Evolutionary conservation across 2,888 invertebrate species (phyloP), one percentile per base, ranked within the genome.

Genomic region (Dasysyrphus tricinctus): DNA sequence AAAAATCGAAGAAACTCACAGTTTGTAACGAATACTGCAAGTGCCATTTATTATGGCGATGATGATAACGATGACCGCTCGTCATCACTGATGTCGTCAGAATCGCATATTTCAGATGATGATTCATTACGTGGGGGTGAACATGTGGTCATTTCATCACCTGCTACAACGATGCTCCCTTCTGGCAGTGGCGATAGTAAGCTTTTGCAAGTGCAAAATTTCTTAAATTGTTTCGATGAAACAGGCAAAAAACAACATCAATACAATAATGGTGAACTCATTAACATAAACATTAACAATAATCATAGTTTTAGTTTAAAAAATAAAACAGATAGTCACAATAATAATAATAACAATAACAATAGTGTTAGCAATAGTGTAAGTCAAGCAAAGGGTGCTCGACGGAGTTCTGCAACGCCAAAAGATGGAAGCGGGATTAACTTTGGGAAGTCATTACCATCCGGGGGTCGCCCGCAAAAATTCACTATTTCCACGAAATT

Each of bases 401-500:
- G 54, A 11, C 37, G 61, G 11, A 56, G 32, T 61, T 70, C 72
- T 14, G 59, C 44, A 24, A 51, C n/a, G 0, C 24, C 73, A 39
- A 80, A 69, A 49, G 73, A 80, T 16, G 54, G 51, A 39, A 29
- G 12, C n/a, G 9, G 51, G n/a, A 70, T 44, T 7, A 32, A 51
- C 57, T 65, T 54, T 57, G 57, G n/a, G 12, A 77, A 44, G 16
- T 32, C 51, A 75, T 42, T 77, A 61, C 63, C 70, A 67, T 49
- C 79, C 3, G 51, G 67, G 2, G 44, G 32, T 19, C 91, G 91
- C 32, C 89, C 90, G 8, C 88, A 88, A 80, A 92, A 92, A 88
- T 92, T 92, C 89, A 91, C 90, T 87, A 92, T 91, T 56, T 92
- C 91, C 76, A 90, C 92, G 44, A 92, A 92, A 88, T 92, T 92